These are phyloP conservation scores for Leptarthrus brevirostris DNA, from an alignment of 2,888 invertebrate genomes.

Conservation along the genomic window DNA sequence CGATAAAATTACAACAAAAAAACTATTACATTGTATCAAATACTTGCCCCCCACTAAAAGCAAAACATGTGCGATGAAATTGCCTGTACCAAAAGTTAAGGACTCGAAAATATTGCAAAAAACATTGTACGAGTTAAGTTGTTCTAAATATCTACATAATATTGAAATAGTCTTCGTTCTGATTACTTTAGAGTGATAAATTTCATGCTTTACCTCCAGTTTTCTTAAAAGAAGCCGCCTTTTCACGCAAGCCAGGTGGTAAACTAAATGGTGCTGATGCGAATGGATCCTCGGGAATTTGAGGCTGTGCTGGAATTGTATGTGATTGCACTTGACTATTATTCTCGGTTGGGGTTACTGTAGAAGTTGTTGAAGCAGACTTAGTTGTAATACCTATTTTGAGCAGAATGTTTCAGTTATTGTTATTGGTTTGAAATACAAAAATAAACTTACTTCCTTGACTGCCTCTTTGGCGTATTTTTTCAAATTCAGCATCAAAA, in stretches of 20 bases:
- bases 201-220: constrained; percentile 68
- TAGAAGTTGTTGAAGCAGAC: constrained; percentile 65
- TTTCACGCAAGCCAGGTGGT: constrained; percentile 70
- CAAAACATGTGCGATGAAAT: too few species aligned
- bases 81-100: constrained; percentile 38
- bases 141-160: constrained; percentile 28
- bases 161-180: constrained; percentile 32
- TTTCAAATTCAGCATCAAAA: constrained; percentile 86
- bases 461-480: constrained; percentile 78
- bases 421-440: background rate
- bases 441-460: constrained; percentile 75
- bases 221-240: constrained; percentile 65
- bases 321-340: constrained; percentile 56
- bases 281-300: constrained; percentile 78
- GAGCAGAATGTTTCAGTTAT: too few species aligned
- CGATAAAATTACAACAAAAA: too few species aligned
- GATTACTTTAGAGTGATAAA: constrained; percentile 25
- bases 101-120: constrained; percentile 15
- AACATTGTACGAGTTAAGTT: constrained; percentile 23
- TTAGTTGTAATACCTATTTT: constrained; percentile 66
- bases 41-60: too few species aligned
- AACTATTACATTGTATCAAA: too few species aligned
- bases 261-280: constrained; percentile 84
- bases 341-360: constrained; percentile 64
- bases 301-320: constrained; percentile 56